A percentile compares a stretch with the other conserved stretches of the same genome.
phyloP scores from a whole-genome alignment of 2,888 invertebrate genomes.

The Drosophila conformis region DNA sequence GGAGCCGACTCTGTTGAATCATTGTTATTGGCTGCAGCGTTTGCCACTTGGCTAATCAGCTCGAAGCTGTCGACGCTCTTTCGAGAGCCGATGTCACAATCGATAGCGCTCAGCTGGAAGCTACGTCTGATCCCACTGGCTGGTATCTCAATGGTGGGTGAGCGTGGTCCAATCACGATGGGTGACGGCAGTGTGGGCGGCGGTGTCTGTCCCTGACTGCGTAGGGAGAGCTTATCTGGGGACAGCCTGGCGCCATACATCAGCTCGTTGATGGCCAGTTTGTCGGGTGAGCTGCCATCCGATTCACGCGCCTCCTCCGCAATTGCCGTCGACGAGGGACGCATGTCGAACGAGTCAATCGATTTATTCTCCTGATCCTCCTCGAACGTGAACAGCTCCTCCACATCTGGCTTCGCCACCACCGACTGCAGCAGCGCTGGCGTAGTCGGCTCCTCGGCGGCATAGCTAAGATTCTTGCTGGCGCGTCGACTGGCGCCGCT shows the following conservation, averaged over 20 bases:
- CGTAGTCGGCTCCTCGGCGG: conserved; percentile 64
- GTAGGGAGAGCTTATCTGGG: conserved; percentile 81
- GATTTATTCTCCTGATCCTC: conserved; percentile 84
- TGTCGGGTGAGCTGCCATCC: conserved; percentile 84
- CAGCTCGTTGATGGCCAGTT: conserved; percentile 85
- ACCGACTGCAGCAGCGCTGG: conserved; percentile 31
- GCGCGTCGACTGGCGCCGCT: conserved; percentile 74
- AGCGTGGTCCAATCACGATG: conserved; percentile 83
- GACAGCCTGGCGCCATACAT: conserved; percentile 84
- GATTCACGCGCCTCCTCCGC: conserved; percentile 86
- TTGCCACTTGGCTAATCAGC: conserved; percentile 75
- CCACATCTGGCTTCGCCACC: conserved; percentile 81
- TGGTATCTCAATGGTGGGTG: conserved; percentile 92
- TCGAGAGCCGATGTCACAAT: conserved; percentile 88
- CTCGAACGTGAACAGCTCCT: conserved; percentile 91
- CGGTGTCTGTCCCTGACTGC: conserved; percentile 72
- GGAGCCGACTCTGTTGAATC: conserved; percentile 33
- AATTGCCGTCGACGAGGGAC: conserved; percentile 83
- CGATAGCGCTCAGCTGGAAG: conserved; percentile 87
- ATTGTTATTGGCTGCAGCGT: conserved; percentile 28
- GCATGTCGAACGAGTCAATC: conserved; percentile 85
- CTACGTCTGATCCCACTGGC: conserved; percentile 80
- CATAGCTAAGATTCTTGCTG: conserved; percentile 80
- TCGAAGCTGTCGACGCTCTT: conserved; percentile 86
- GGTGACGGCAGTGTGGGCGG: conserved; percentile 55